phyloP scores from a whole-genome alignment of 2,113 vertebrate genomes.

The Gambusia holbrooki region DNA sequence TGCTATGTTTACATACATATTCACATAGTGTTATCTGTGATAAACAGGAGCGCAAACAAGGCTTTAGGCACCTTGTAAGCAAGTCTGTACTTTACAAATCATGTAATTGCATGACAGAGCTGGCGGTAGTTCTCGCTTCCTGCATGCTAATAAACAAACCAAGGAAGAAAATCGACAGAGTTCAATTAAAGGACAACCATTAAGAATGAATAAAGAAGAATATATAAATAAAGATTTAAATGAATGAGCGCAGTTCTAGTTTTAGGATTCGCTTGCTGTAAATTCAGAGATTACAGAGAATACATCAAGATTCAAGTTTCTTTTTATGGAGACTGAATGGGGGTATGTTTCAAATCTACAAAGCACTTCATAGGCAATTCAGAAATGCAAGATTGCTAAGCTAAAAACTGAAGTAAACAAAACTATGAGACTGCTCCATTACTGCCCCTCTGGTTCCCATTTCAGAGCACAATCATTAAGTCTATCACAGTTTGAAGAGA shows the following conservation, averaged over 20 bases:
- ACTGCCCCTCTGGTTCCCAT: slow-evolving; percentile 10
- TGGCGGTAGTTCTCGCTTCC: slow-evolving; percentile 20
- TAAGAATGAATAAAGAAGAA: slow-evolving; percentile 5
- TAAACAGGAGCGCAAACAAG: slow-evolving; percentile 30
- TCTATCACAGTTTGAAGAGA: slow-evolving; percentile 43
- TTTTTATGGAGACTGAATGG: background rate
- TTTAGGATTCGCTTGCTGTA: background rate
- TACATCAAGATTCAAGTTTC: background rate
- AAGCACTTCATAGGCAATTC: slow-evolving; percentile 19
- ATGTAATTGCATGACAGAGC: slow-evolving; percentile 59
- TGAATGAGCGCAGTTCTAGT: background rate
- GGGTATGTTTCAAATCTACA: slow-evolving; percentile 6
- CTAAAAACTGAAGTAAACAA: slow-evolving; percentile 44
- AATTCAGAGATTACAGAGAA: background rate
- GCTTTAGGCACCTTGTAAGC: slow-evolving; percentile 37
- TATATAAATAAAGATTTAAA: background rate
- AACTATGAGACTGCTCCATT: slow-evolving; percentile 35
- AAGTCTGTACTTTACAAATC: slow-evolving; percentile 59
- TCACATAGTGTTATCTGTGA: slow-evolving; percentile 40
- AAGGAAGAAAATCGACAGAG: slow-evolving; percentile 21
- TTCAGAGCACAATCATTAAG: slow-evolving; percentile 27
- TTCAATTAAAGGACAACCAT: slow-evolving; percentile 50
- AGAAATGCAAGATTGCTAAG: slow-evolving; percentile 12
- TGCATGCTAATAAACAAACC: slow-evolving; percentile 23
- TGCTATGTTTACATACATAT: background rate